Base-by-base conservation (phyloP, 2,797 vertebrate genomes). In the Acipenser transmontanus region DNA sequence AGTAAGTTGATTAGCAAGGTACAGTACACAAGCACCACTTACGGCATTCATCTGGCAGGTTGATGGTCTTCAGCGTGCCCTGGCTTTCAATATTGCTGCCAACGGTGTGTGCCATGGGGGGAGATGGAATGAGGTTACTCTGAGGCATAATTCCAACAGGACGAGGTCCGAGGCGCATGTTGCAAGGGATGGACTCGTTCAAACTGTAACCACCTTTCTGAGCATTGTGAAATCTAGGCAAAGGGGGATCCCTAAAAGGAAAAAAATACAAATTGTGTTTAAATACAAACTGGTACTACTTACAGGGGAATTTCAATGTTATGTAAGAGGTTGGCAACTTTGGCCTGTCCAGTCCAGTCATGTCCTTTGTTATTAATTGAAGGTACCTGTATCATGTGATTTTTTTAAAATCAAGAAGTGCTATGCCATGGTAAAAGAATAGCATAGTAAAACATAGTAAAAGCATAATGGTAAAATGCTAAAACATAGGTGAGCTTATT, bases 21-120 rank as follows among this genome's bases (percentile, higher is more conserved):
- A 34, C 34, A 34, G 34, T 34, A 34, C 34, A 34, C 34, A 34
- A 34, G 34, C 34, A 34, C 34, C 14, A 89, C 95, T 91, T 83
- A 98, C 96, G 85, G 74, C 94, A 90, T 78, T 96, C 91, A 68
- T 93, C 89, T 0, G 95, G 93, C 66, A 98, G 81, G 75, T 89
- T 94, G 81, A 96, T 91, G 72, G 87, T 93, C 76, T 73, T 94
- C 70, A 82, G 90, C 72, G 91, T 89, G 76, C 92, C 93, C 74
- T 67, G 78, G 1, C 74, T 80, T 72, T 77, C 73, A 49, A 72
- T 65, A 64, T 77, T 75, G 8, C 78, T 82, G 6, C 69, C 77
- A 74, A 54, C 11, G 68, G n/a, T 12, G 1, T 54, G 52, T 9
- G n/a, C 6, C 9, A n/a, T 54, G 34, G 34, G 52, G n/a, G 52